Evolutionary conservation across 2,113 vertebrate species (phyloP), one percentile per base, ranked within the genome.

Genomic region (Boleophthalmus pectinirostris): DNA sequence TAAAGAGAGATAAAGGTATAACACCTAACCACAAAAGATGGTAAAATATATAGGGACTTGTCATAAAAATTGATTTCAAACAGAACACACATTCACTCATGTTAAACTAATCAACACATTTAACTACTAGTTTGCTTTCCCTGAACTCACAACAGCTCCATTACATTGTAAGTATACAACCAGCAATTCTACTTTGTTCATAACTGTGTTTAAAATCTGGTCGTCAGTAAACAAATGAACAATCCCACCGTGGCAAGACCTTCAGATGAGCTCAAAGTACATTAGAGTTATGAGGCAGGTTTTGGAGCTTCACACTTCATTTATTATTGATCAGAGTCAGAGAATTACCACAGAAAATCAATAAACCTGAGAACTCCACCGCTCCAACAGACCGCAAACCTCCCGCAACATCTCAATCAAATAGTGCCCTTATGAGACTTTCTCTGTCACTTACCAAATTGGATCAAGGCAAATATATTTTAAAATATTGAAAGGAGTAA

Each of bases 341-440:
- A 71, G 68, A 83, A 80, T 85, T 75, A 78, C 57, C 78, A 68
- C 61, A 16, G 58, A 47, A 25, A 68, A 82, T 82, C 78, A 54
- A 80, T 82, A 64, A 49, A 78, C 63, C 60, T 51, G 65, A 66
- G 66, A 61, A 29, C 49, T 23, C 45, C 43, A 18, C 33, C 0
- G 25, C 64, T 21, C 25, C 23, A 47, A 51, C 21, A 3, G 16
- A 38, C 63, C 65, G 15, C 23, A 64, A n/a, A 3, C 38, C 16
- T 21, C 10, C 35, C 5, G 11, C 33, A 18, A 38, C 0, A 38
- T 45, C 21, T n/a, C 13, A 21, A 24, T n/a, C 23, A 18, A 51
- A 20, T 25, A 15, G 58, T 54, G 53, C 33, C 33, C 24, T 61
- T 3, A 18, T 9, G 5, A 67, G 13, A 14, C 13, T 54, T 54